Evolutionary conservation across 2,888 invertebrate genomes (phyloP).

Genomic region (Chrysotoxum bicinctum): DNA sequence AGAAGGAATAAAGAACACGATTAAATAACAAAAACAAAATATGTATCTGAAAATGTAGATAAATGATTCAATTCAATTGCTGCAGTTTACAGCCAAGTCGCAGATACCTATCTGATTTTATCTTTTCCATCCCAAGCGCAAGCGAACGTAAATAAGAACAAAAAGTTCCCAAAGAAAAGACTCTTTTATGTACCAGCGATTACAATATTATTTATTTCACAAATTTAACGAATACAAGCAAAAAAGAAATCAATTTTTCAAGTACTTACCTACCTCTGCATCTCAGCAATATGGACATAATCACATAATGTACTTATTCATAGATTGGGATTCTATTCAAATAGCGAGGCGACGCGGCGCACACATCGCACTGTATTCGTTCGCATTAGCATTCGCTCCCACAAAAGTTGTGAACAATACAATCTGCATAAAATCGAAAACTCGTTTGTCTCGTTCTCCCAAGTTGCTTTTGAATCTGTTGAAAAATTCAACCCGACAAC

Average conservation of each 20-base stretch:
- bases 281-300: background rate
- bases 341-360: background rate
- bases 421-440: background rate
- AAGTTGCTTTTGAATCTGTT: background rate
- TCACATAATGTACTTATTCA: too few species aligned
- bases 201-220: too few species aligned
- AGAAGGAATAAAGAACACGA: background rate
- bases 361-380: constrained; percentile 8
- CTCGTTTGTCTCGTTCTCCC: background rate
- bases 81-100: too few species aligned
- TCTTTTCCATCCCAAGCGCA: background rate
- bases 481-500: background rate
- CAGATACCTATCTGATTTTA: background rate
- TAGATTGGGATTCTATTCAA: background rate
- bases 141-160: background rate
- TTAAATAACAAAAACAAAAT: background rate
- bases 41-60: too few species aligned
- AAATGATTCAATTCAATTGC: background rate
- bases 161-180: background rate
- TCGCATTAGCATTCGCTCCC: constrained; percentile 21
- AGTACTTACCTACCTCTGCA: background rate
- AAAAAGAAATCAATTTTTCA: background rate
- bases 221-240: background rate
- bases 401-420: background rate
- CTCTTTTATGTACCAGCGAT: too few species aligned